A percentile compares a stretch with the other conserved stretches of the same genome.
Evolutionary conservation across 1,140 invertebrate species (phyloP).

Genomic region (Macrobrachium rosenbergii): DNA sequence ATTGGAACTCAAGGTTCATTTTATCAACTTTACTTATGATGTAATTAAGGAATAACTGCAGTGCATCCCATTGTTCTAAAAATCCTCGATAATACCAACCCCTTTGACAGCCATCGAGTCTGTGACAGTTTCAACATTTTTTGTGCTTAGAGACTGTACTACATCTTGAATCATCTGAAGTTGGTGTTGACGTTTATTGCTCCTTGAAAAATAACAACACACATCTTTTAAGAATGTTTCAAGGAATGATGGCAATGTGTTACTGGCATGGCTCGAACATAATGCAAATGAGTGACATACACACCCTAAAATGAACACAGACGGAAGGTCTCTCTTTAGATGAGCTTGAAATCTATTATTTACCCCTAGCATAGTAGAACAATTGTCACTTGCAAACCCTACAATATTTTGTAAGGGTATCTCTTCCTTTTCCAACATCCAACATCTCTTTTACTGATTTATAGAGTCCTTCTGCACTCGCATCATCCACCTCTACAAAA

Average conservation of each 20-base stretch:
- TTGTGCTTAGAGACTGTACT: no score
- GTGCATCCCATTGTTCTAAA: no score
- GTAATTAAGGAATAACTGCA: no score
- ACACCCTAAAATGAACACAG: background rate
- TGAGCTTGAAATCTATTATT: conserved; percentile 21
- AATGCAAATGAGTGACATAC: conserved; percentile 24
- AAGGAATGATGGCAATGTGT: background rate
- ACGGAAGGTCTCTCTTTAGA: no score
- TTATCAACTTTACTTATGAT: no score
- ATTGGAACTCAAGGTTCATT: no score
- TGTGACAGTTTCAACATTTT: no score
- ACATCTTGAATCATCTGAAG: no score
- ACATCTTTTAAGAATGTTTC: conserved; percentile 6
- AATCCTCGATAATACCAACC: no score
- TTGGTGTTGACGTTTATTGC: no score
- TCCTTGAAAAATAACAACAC: conserved; percentile 10
- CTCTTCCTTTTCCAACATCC: background rate
- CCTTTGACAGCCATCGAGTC: no score
- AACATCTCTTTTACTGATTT: background rate
- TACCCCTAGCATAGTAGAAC: background rate
- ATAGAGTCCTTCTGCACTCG: no score
- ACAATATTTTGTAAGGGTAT: conserved; percentile 16
- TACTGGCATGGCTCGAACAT: conserved; percentile 25
- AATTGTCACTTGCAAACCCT: conserved; percentile 16
- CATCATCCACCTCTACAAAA: conserved; percentile 11